Conservation (phyloP, 2,797 vertebrate genomes). For the Eremophila alpestris region DNA sequence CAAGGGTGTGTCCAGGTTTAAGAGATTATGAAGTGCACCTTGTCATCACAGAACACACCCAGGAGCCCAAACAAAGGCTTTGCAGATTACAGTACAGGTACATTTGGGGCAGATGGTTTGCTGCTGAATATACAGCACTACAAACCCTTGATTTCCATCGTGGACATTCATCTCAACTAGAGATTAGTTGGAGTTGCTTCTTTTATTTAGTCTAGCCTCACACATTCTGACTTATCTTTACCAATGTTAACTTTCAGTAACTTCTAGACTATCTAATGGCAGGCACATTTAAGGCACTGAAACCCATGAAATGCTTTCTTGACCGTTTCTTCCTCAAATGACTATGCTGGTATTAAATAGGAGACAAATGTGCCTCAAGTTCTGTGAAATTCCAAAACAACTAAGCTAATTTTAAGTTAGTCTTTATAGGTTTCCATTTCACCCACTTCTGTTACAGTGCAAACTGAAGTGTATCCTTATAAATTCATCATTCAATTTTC, state of each 20-base stretch:
- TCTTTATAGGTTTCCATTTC: not conserved
- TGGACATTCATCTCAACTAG: not conserved
- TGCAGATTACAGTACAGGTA: not conserved
- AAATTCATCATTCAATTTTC: not conserved
- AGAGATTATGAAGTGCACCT: not conserved
- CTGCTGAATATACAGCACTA: not conserved
- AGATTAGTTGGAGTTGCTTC: not conserved
- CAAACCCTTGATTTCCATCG: not conserved
- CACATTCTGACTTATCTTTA: not conserved
- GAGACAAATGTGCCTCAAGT: not conserved
- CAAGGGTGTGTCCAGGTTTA: not conserved
- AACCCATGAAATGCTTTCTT: not conserved
- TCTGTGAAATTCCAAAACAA: not conserved
- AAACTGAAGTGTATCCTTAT: not conserved
- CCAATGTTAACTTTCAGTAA: not conserved
- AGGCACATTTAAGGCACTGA: not conserved
- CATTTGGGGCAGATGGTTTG: not conserved
- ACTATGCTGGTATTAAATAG: not conserved
- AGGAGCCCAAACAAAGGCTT: not conserved
- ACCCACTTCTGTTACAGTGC: not conserved
- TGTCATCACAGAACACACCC: slow-evolving; percentile 10
- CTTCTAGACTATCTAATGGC: not conserved
- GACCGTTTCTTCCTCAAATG: not conserved
- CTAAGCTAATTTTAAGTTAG: not conserved
- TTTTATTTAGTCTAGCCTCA: not conserved